Evolutionary conservation across 2,888 invertebrate species (phyloP).

Genomic region (Microchrysa polita): DNA sequence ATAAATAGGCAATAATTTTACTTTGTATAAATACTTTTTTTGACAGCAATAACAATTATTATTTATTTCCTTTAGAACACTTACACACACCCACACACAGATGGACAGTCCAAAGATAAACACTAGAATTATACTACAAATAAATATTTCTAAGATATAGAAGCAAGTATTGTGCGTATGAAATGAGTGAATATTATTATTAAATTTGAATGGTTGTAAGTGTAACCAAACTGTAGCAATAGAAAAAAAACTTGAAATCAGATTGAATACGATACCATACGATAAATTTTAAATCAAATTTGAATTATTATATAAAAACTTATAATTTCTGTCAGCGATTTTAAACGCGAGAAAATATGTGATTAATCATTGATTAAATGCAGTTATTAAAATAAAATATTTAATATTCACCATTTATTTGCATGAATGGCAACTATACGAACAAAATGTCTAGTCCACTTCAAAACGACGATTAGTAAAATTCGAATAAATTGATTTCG

Average conservation of each 20-base stretch:
- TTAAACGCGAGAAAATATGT: too few relatives aligned
- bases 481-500: neutral
- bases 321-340: too few relatives aligned
- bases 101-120: constrained; percentile 38
- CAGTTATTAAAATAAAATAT: too few relatives aligned
- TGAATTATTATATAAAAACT: neutral
- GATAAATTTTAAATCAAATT: neutral
- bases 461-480: neutral
- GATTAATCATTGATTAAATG: too few relatives aligned
- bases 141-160: constrained; percentile 2
- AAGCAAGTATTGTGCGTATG: neutral
- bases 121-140: neutral
- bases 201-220: constrained; percentile 37
- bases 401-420: neutral
- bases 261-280: too few relatives aligned
- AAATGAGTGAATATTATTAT: too few relatives aligned
- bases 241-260: too few relatives aligned
- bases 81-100: neutral
- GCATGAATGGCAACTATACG: neutral
- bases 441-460: constrained; percentile 38
- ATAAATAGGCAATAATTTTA: constrained; percentile 6
- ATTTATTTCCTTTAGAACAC: constrained; percentile 15
- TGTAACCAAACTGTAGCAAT: constrained; percentile 13
- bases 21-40: constrained; percentile 10
- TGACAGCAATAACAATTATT: constrained; percentile 37